phyloP scores from a whole-genome alignment of 2,797 vertebrate species.

The Eutrigla gurnardus region DNA sequence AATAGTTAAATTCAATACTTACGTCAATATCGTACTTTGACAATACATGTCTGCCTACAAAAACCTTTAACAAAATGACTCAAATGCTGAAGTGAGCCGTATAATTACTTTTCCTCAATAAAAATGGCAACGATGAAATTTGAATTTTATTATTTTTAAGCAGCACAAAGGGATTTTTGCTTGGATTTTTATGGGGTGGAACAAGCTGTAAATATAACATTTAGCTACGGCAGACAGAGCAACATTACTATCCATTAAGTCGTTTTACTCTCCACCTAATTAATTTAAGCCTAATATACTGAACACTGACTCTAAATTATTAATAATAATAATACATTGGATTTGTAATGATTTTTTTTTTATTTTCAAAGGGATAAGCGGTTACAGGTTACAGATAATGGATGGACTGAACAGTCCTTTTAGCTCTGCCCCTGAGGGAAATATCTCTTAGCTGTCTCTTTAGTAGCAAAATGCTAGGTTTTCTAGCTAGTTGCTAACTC shows the following conservation, averaged over 20 bases:
- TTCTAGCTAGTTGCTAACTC: too few relatives aligned
- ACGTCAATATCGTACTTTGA: neutral
- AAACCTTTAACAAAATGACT: neutral
- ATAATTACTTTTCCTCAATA: neutral
- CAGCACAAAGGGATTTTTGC: neutral
- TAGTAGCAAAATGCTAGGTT: too few relatives aligned
- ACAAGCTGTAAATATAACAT: neutral
- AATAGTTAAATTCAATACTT: neutral
- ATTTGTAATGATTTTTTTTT: too few relatives aligned
- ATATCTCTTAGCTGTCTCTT: too few relatives aligned
- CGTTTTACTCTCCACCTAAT: neutral
- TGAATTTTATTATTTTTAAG: neutral
- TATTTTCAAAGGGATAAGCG: too few relatives aligned
- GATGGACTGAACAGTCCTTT: too few relatives aligned
- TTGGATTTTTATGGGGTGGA: too few relatives aligned
- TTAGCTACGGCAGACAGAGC: too few relatives aligned
- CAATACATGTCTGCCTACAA: neutral
- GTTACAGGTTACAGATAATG: too few relatives aligned
- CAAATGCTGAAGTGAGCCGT: neutral
- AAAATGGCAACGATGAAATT: neutral
- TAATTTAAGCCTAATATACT: neutral
- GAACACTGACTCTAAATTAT: too few relatives aligned
- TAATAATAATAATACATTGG: too few relatives aligned
- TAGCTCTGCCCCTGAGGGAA: too few relatives aligned
- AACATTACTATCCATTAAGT: neutral